Percentiles rank a stretch among this genome's conserved stretches.
phyloP scores from a whole-genome alignment of 2,888 invertebrate species.

The Tachystola acroxantha region DNA sequence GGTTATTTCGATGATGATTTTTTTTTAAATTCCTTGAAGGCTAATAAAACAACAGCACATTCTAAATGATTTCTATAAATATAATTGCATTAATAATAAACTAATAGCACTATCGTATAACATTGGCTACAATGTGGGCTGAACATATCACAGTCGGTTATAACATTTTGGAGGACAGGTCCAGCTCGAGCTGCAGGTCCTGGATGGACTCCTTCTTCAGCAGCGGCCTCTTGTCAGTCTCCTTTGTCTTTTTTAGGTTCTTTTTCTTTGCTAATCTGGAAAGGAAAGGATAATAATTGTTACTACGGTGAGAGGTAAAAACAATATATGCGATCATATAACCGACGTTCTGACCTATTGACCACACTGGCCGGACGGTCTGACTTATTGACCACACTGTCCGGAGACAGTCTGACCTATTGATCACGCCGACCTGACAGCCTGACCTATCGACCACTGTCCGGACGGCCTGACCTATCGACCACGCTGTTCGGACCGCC shows the following conservation, averaged over 20 bases:
- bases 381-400: constrained; percentile 88
- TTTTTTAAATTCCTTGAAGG: too few relatives aligned
- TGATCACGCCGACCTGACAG: too few relatives aligned
- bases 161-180: constrained; percentile 68
- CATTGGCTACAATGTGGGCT: constrained; percentile 31
- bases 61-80: constrained; percentile 20
- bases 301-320: too few relatives aligned
- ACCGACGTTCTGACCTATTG: too few relatives aligned
- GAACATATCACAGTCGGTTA: constrained; percentile 65
- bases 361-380: too few relatives aligned
- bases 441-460: too few relatives aligned
- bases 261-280: constrained; percentile 77
- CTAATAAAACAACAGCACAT: neutral
- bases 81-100: too few relatives aligned
- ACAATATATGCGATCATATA: too few relatives aligned
- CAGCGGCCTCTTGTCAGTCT: constrained; percentile 76
- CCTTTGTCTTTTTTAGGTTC: constrained; percentile 78
- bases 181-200: constrained; percentile 64
- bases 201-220: constrained; percentile 74
- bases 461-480: too few relatives aligned
- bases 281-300: constrained; percentile 5
- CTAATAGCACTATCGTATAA: constrained; percentile 40
- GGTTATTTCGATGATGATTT: too few relatives aligned
- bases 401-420: too few relatives aligned
- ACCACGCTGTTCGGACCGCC: too few relatives aligned